These are phyloP conservation scores for Xenops minutus DNA, from an alignment of 2,797 vertebrate species.

Conservation along the genomic window DNA sequence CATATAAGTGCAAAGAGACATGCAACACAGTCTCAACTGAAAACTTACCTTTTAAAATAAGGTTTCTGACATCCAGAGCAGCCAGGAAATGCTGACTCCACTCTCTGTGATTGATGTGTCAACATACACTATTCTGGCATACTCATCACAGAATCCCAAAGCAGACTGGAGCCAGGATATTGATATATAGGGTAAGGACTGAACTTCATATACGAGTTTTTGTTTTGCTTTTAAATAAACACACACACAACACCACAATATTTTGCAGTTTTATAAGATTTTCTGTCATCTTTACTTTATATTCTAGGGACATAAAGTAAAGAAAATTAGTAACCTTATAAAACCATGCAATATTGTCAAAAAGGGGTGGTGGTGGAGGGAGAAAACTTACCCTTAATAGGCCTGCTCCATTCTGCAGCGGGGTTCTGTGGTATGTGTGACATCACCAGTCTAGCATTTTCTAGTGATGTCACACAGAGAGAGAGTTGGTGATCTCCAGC, in stretches of 20 bases:
- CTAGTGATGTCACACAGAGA: conserved; percentile 68
- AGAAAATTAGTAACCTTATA: conserved; percentile 65
- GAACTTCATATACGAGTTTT: background rate
- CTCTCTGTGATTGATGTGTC: conserved; percentile 66
- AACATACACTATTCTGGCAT: conserved; percentile 47
- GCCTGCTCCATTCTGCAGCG: conserved; percentile 71
- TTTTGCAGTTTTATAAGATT: conserved; percentile 75
- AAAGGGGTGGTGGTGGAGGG: conserved; percentile 61
- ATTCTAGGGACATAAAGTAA: conserved; percentile 53
- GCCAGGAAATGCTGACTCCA: conserved; percentile 75
- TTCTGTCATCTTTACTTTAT: conserved; percentile 50
- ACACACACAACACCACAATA: conserved; percentile 68
- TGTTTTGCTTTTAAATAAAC: conserved; percentile 37
- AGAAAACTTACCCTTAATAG: conserved; percentile 71
- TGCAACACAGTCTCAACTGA: conserved; percentile 14
- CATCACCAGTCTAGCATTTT: conserved; percentile 64
- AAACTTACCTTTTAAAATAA: conserved; percentile 72
- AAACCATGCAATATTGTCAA: conserved; percentile 73
- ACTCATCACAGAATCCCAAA: conserved; percentile 64
- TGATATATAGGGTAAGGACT: conserved; percentile 53
- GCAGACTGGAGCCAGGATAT: conserved; percentile 71
- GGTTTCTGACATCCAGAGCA: conserved; percentile 78
- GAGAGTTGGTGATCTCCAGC: conserved; percentile 73
- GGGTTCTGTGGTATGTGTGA: conserved; percentile 68
- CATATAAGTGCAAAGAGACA: background rate